Base-by-base conservation (phyloP, 2,797 vertebrate species). In the Kryptopterus vitreolus region DNA sequence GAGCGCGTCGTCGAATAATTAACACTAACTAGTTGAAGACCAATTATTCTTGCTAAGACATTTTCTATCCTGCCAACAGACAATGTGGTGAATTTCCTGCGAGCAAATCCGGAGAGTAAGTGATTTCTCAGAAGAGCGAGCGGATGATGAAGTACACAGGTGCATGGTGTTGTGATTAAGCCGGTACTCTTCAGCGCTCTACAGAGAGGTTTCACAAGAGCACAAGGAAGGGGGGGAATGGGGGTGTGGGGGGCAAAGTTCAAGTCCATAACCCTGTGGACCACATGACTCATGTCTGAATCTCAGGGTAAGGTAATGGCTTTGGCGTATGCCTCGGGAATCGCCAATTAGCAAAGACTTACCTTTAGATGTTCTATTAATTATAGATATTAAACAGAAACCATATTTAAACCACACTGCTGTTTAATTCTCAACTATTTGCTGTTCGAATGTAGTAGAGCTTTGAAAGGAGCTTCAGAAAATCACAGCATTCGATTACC, bases 1-100 rank as follows among this genome's bases (percentile, higher is more conserved):
- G 65, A 46, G 76, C 69, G 80, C 76, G 80, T 77, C 72, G 68
- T 76, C 70, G 79, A 85, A 83, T 85, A 85, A 86, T 85, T 86
- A 86, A 66, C 81, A 86, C 80, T 81, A 83, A 85, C 83, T 80
- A 83, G 76, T 75, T 78, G 58, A 85, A 82, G 81, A 75, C 78
- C 78, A 83, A 81, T 84, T 84, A 87, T 81, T 86, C 81, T 76
- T 71, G 43, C 80, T 80, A 78, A 78, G 75, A 55, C 43, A 78
- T 78, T 84, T 57, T 29, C 52, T 10, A 29, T 31, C 55, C 81
- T 31, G 11, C 48, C 59, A 65, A 76, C 65, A 12, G 31, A 75
- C 66, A 71, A 72, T 65, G 38, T 72, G 53, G 46, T 43, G 53
- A 81, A 50, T 77, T 73, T 79, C 61, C 35, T 58, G 24, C 50